These are phyloP conservation scores for Alsophila aescularia DNA, from an alignment of 2,888 invertebrate genomes.

Conservation along the genomic window DNA sequence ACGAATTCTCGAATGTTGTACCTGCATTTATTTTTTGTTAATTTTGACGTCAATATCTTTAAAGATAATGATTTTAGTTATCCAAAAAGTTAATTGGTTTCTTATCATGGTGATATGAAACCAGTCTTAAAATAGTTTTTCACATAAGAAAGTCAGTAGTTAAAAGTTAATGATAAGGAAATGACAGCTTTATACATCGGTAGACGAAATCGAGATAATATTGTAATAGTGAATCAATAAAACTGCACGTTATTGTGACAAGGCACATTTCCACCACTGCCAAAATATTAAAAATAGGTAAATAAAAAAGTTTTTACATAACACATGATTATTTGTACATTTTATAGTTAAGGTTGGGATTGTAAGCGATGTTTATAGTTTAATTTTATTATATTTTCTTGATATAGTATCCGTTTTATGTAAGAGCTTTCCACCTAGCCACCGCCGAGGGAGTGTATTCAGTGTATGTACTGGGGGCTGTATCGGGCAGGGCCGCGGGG, in stretches of 20 bases:
- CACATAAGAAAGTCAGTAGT: slow-evolving; percentile 80
- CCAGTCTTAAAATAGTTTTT: slow-evolving; percentile 68
- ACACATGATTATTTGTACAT: slow-evolving; percentile 76
- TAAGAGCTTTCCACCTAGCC: slow-evolving; percentile 66
- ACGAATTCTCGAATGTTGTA: slow-evolving; percentile 84
- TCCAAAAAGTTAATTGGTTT: slow-evolving; percentile 71
- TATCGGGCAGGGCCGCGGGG: slow-evolving; percentile 1
- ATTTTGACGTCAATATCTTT: slow-evolving; percentile 79
- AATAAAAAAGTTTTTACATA: slow-evolving; percentile 56
- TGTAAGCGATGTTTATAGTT: slow-evolving; percentile 81
- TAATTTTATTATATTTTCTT: slow-evolving; percentile 77
- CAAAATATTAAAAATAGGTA: slow-evolving; percentile 73
- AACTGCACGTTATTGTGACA: slow-evolving; percentile 75
- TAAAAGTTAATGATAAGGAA: slow-evolving; percentile 74
- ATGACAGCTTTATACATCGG: slow-evolving; percentile 80
- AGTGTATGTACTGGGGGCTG: slow-evolving; percentile 32
- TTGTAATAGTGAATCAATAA: slow-evolving; percentile 50
- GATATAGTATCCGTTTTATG: slow-evolving; percentile 74
- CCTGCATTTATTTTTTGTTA: slow-evolving; percentile 84
- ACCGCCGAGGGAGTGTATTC: slow-evolving; percentile 47
- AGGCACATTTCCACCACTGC: slow-evolving; percentile 85
- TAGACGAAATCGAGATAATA: slow-evolving; percentile 65
- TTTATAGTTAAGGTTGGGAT: slow-evolving; percentile 78
- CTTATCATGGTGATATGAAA: slow-evolving; percentile 63
- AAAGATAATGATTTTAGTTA: slow-evolving; percentile 75